Evolutionary conservation across 2,888 invertebrate species (phyloP), one percentile per base, ranked within the genome.

Genomic region (Ceramica pisi): DNA sequence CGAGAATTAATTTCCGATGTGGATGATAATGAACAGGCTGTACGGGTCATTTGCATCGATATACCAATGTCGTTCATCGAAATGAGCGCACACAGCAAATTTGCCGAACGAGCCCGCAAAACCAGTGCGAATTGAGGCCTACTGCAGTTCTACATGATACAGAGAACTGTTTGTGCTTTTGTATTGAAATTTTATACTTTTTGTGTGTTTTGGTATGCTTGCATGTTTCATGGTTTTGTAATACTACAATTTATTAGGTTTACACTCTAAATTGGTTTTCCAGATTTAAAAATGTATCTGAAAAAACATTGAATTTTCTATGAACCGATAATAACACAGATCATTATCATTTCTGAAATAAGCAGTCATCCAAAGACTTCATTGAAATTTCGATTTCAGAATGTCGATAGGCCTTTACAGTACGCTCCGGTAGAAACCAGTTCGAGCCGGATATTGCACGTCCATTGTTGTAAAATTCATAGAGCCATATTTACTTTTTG

Each of bases 1-100:
- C 55, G 92, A 88, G 93, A 92, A 93, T 94, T 91, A 92, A 94
- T 94, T 92, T 93, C 90, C 91, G 87, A 93, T 92, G 90, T 86
- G 82, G 89, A 86, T 85, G 90, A 89, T 94, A 94, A 94, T 94
- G 93, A 93, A 91, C 90, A 85, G 86, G 77, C 87, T 75, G 86
- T 75, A 80, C 84, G 84, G 87, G 84, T 90, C 91, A 91, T 92
- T 92, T 92, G 90, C 90, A 88, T 90, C 90, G 90, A 91, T 92
- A 91, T 92, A 91, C 84, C 87, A 89, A 85, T 88, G 86, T 87
- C 88, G 88, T 90, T 90, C 88, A 88, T 86, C 80, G 84, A 89
- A 92, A 90, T 90, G 91, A 88, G 82, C 87, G 87, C 86, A 76
- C 83, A 86, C 86, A 87, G 89, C 88, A 89, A 90, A 91, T 92